Percentiles rank a stretch among this genome's conserved stretches.
phyloP scores from a whole-genome alignment of 2,113 vertebrate species.

The Corythoichthys intestinalis region DNA sequence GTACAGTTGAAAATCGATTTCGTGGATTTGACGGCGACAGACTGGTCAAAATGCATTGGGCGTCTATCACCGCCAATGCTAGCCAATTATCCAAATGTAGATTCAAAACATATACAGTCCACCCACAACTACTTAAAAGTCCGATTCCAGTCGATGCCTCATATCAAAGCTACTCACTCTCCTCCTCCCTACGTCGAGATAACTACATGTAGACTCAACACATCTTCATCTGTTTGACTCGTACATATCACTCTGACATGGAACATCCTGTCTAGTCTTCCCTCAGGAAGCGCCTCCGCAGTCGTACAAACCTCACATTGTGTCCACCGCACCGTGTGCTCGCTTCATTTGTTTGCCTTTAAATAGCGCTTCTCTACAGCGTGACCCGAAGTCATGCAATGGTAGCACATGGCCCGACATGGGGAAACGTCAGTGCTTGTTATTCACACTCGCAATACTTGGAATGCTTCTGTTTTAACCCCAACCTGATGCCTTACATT shows the following conservation, averaged over 20 bases:
- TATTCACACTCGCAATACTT: neutral
- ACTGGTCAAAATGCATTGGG: no score
- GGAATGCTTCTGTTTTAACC: neutral
- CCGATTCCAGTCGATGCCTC: neutral
- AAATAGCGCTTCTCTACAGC: neutral
- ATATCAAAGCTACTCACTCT: neutral
- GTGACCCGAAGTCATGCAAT: slow-evolving; percentile 16
- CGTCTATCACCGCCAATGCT: no score
- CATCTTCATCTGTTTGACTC: slow-evolving; percentile 48
- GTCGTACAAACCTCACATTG: slow-evolving; percentile 2
- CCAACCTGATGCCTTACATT: slow-evolving; percentile 12
- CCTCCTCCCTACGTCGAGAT: neutral
- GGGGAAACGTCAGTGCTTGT: neutral
- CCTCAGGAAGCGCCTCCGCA: slow-evolving; percentile 13
- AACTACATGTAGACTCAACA: slow-evolving; percentile 1
- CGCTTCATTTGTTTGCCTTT: slow-evolving; percentile 1
- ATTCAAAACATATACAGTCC: no score
- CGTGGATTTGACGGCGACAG: no score
- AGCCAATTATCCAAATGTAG: no score
- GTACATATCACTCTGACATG: slow-evolving; percentile 44
- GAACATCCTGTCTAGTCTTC: slow-evolving; percentile 42
- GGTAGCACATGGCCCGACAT: slow-evolving; percentile 15
- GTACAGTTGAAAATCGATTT: no score
- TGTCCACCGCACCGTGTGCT: slow-evolving; percentile 1
- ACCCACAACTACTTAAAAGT: neutral